Evolutionary conservation across 1,140 invertebrate genomes (phyloP).

Genomic region (Epicauta chinensis): DNA sequence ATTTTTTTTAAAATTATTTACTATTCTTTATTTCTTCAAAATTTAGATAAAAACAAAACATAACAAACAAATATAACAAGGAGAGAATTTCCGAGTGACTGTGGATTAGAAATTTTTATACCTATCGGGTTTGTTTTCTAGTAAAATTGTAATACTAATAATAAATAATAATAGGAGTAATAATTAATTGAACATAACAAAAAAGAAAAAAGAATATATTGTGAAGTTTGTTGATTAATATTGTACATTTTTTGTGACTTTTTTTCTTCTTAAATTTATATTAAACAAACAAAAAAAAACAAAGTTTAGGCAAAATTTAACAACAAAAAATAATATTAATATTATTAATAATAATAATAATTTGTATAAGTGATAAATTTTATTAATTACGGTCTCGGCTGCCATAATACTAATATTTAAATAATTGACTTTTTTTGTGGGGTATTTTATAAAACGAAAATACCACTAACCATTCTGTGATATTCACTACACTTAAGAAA

Average conservation of each 20-base stretch:
- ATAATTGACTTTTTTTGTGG: slow-evolving; percentile 31
- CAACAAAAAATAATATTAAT: neutral
- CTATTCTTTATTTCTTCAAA: too few species aligned
- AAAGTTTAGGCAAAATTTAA: neutral
- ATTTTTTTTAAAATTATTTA: slow-evolving; percentile 52
- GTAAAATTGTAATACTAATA: slow-evolving; percentile 15
- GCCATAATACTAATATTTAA: slow-evolving; percentile 27
- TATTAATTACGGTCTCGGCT: slow-evolving; percentile 30
- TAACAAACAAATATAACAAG: neutral
- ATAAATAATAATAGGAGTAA: too few species aligned
- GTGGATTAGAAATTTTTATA: slow-evolving; percentile 35
- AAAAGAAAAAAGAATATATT: neutral
- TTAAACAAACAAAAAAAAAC: too few species aligned
- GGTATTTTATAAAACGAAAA: slow-evolving; percentile 34
- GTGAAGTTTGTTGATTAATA: slow-evolving; percentile 16
- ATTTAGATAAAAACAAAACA: too few species aligned
- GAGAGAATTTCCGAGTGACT: slow-evolving; percentile 41
- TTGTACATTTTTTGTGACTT: slow-evolving; percentile 18
- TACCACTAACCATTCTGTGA: slow-evolving; percentile 46
- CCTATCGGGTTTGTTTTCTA: slow-evolving; percentile 29
- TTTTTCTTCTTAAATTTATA: neutral
- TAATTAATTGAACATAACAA: too few species aligned
- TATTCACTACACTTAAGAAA: slow-evolving; percentile 46
- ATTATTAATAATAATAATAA: neutral
- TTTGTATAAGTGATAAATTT: slow-evolving; percentile 23